phyloP scores from a whole-genome alignment of 2,888 invertebrate species.

The Melipona beecheii region DNA sequence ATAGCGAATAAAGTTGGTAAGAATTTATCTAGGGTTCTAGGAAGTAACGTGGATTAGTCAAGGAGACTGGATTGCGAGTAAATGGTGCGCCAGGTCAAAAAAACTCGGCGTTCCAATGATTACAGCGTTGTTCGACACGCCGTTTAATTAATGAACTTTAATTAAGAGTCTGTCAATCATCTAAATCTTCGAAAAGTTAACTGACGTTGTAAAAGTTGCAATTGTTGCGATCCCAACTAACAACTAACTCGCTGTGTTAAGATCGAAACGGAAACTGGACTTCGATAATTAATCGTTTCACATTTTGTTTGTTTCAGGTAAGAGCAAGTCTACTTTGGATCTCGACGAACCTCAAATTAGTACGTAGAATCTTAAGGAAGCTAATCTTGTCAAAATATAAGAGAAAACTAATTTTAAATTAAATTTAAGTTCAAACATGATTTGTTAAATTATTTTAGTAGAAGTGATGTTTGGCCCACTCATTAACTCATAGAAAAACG shows the following conservation, averaged over 20 bases:
- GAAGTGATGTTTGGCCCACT: too few relatives aligned
- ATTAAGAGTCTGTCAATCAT: constrained; percentile 12
- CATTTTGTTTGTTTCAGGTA: constrained; percentile 30
- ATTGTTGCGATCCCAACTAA: neutral
- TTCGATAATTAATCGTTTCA: neutral
- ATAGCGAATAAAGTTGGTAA: neutral
- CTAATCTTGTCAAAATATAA: too few relatives aligned
- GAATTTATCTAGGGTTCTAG: neutral
- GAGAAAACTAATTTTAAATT: too few relatives aligned
- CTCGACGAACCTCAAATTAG: neutral
- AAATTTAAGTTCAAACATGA: too few relatives aligned
- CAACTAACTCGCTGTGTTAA: neutral
- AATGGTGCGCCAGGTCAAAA: neutral
- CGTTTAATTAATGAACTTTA: constrained; percentile 12
- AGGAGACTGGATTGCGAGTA: neutral
- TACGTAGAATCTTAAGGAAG: too few relatives aligned
- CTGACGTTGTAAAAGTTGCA: neutral
- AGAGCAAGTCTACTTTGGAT: neutral
- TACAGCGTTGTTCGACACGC: neutral
- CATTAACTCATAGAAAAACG: too few relatives aligned
- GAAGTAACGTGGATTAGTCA: neutral
- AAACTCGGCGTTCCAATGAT: neutral
- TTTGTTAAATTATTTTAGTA: too few relatives aligned
- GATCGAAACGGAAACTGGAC: neutral
- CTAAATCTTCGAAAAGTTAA: neutral